Evolutionary conservation across 2,113 vertebrate genomes (phyloP).

Genomic region (Psittacula cyanocephala): DNA sequence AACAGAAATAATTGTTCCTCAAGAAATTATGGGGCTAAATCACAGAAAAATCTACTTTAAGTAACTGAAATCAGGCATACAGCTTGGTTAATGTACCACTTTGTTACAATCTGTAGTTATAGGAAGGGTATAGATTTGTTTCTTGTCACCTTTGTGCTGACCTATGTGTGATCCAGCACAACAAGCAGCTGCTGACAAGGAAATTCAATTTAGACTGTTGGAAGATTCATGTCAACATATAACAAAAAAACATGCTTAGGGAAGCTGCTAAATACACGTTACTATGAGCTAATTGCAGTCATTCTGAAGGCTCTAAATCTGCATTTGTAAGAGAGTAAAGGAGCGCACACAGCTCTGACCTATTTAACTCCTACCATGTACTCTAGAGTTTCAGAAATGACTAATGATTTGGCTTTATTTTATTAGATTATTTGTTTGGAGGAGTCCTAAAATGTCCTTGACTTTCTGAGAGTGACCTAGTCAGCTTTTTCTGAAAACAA

Average conservation of each 20-base stretch:
- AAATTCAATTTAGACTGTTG: background rate
- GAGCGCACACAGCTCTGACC: accelerated
- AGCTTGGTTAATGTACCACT: accelerated
- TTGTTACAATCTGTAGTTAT: background rate
- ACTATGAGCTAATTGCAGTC: background rate
- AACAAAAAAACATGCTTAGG: background rate
- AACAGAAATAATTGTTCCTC: background rate
- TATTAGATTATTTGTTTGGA: background rate
- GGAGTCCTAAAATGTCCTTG: background rate
- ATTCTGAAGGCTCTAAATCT: background rate
- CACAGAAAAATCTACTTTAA: background rate
- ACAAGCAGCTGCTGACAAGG: background rate
- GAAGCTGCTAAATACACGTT: background rate
- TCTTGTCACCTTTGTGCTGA: background rate
- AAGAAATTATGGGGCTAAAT: background rate
- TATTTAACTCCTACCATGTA: background rate
- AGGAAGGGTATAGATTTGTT: background rate
- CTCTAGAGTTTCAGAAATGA: background rate
- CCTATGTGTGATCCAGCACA: background rate
- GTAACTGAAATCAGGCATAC: background rate
- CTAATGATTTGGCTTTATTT: background rate
- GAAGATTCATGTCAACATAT: background rate
- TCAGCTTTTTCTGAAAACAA: background rate
- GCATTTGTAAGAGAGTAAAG: background rate
- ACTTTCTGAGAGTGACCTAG: background rate